A percentile compares a stretch with the other conserved stretches of the same genome.
phyloP scores from a whole-genome alignment of 30 jellyfish, hydroid and myxozoan genomes.

The Aurelia aurita region DNA sequence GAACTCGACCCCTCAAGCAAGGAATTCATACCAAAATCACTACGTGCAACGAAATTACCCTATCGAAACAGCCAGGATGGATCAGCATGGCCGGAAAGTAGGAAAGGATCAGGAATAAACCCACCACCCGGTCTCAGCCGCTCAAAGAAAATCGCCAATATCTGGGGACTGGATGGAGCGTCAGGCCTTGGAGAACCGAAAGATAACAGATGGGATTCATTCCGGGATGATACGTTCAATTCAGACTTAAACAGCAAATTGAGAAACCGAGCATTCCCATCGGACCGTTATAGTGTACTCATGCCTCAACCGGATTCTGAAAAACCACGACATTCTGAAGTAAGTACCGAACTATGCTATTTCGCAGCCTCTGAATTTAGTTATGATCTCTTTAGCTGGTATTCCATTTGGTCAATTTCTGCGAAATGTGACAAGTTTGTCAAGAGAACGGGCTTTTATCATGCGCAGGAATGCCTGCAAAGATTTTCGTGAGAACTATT shows the following conservation, averaged over 20 bases:
- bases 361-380: not conserved
- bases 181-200: conserved; percentile 28
- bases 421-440: too few relatives aligned
- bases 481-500: too few relatives aligned
- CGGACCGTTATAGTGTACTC: conserved; percentile 64
- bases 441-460: too few relatives aligned
- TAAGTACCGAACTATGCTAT: not conserved
- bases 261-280: conserved; percentile 50
- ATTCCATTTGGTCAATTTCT: not conserved
- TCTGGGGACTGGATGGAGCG: conserved; percentile 78
- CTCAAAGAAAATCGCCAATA: conserved; percentile 52
- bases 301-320: conserved; percentile 62
- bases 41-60: conserved; percentile 50
- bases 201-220: conserved; percentile 83
- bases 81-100: conserved; percentile 68
- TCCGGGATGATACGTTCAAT: conserved; percentile 69
- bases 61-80: conserved; percentile 54
- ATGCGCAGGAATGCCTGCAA: too few relatives aligned
- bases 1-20: conserved; percentile 96
- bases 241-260: conserved; percentile 64
- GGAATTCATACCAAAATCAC: conserved; percentile 94
- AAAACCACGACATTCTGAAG: conserved; percentile 68
- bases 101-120: conserved; percentile 45
- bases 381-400: not conserved
- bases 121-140: conserved; percentile 96